These are phyloP conservation scores for Loripinus fragilis DNA, from an alignment of 2,888 invertebrate species.

Conservation along the genomic window DNA sequence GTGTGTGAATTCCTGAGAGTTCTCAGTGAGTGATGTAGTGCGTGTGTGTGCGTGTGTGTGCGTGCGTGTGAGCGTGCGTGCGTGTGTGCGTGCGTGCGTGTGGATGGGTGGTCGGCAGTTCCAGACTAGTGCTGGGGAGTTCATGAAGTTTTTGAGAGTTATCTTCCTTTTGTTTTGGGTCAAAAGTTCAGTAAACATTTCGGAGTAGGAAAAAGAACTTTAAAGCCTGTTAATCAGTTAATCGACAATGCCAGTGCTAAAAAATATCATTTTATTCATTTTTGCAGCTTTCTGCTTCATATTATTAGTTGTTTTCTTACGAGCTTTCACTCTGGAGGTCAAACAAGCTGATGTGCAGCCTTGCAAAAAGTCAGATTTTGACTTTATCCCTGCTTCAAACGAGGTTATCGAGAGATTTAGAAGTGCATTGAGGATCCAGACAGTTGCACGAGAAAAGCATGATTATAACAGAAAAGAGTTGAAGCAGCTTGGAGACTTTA, in stretches of 20 bases:
- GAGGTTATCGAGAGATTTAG: slow-evolving; percentile 65
- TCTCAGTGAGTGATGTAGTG: too few species aligned
- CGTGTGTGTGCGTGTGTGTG: too few species aligned
- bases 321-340: slow-evolving; percentile 66
- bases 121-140: too few species aligned
- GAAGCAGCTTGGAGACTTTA: slow-evolving; percentile 60
- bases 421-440: slow-evolving; percentile 65
- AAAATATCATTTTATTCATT: slow-evolving; percentile 12
- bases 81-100: too few species aligned
- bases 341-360: slow-evolving; percentile 57
- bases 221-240: neutral
- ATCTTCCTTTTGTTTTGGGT: too few species aligned
- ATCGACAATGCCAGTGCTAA: slow-evolving; percentile 21
- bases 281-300: slow-evolving; percentile 19
- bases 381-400: slow-evolving; percentile 69
- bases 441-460: slow-evolving; percentile 63
- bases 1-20: too few species aligned
- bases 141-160: too few species aligned
- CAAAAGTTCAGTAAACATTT: too few species aligned
- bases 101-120: too few species aligned
- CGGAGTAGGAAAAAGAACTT: too few species aligned
- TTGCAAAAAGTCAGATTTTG: slow-evolving; percentile 68
- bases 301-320: slow-evolving; percentile 58
- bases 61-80: too few species aligned
- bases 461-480: slow-evolving; percentile 68